Evolutionary conservation across 2,113 vertebrate genomes (phyloP).

Genomic region (Illadopsis cleaveri): DNA sequence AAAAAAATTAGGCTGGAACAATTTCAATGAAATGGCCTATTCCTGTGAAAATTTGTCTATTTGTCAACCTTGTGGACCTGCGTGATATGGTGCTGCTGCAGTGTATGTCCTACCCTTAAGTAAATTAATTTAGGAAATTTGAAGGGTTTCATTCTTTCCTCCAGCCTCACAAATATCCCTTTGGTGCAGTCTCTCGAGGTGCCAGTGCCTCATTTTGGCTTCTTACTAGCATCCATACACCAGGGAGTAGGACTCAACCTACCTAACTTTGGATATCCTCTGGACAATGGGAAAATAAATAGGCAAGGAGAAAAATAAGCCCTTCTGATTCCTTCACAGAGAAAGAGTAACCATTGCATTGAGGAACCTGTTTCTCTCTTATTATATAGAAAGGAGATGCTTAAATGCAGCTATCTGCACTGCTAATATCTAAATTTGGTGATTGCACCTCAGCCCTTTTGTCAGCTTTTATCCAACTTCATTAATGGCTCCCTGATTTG

Average conservation of each 20-base stretch:
- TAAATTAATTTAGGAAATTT: not conserved
- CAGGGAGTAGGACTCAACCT: not conserved
- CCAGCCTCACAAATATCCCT: not conserved
- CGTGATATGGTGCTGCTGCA: not conserved
- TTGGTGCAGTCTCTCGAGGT: fast-evolving
- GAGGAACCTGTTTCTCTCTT: not conserved
- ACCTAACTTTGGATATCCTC: not conserved
- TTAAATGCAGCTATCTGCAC: not conserved
- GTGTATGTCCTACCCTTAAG: not conserved
- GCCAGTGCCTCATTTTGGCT: not conserved
- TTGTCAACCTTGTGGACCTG: not conserved
- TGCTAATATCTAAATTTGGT: not conserved
- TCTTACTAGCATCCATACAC: not conserved
- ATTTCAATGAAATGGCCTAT: not conserved
- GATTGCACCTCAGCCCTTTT: not conserved
- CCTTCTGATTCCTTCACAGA: not conserved
- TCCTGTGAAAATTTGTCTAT: not conserved
- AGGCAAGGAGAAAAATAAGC: not conserved
- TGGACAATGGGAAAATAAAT: not conserved
- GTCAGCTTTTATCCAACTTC: not conserved
- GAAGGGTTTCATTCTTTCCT: not conserved
- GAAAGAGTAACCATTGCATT: fast-evolving
- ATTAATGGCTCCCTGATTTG: not conserved
- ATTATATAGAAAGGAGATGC: not conserved
- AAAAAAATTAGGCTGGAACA: not conserved